phyloP scores from a whole-genome alignment of 2,888 invertebrate genomes.

The Germaria angustata region DNA sequence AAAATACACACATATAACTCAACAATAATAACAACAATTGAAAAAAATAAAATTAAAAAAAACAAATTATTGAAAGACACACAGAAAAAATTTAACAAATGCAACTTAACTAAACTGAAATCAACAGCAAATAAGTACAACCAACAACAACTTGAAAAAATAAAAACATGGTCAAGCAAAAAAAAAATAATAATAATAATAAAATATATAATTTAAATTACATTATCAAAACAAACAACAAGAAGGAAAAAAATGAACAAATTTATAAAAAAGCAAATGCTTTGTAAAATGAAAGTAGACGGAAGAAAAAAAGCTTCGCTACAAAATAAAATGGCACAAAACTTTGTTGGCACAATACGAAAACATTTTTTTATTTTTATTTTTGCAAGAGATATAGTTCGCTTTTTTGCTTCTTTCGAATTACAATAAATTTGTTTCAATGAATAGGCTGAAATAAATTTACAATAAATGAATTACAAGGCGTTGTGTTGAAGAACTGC shows the following conservation, averaged over 20 bases:
- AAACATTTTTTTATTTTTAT: slow-evolving; percentile 25
- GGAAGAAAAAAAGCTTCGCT: slow-evolving; percentile 39
- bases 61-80: slow-evolving; percentile 51
- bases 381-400: slow-evolving; percentile 11
- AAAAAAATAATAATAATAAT: slow-evolving; percentile 33
- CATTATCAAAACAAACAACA: slow-evolving; percentile 63
- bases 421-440: background rate
- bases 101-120: slow-evolving; percentile 63
- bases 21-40: slow-evolving; percentile 48
- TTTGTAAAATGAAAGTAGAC: slow-evolving; percentile 61
- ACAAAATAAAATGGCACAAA: slow-evolving; percentile 68
- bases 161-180: slow-evolving; percentile 63
- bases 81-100: slow-evolving; percentile 66
- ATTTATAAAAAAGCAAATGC: slow-evolving; percentile 56
- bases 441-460: slow-evolving; percentile 37
- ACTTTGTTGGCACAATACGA: slow-evolving; percentile 70
- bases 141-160: slow-evolving; percentile 67
- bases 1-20: slow-evolving; percentile 53
- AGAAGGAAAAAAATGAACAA: slow-evolving; percentile 67
- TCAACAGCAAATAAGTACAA: slow-evolving; percentile 37
- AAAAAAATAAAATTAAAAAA: slow-evolving; percentile 32
- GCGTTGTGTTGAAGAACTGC: background rate
- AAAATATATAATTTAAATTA: slow-evolving; percentile 59
- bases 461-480: slow-evolving; percentile 39
- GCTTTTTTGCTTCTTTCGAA: background rate